Conservation (phyloP, 2,888 invertebrate genomes). For the Cantharis flavilabris region DNA sequence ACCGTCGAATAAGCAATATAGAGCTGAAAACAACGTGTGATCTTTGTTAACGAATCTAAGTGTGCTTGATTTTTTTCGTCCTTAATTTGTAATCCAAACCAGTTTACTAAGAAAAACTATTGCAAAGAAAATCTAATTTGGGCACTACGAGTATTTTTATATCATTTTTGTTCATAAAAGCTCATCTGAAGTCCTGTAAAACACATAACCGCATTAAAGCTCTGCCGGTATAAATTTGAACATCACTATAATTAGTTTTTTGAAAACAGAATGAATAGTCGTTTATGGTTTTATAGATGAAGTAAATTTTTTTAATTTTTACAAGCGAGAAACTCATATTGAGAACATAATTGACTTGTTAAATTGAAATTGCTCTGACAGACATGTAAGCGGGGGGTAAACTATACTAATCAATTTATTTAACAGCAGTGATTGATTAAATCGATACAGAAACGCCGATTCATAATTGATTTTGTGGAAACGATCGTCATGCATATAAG, state of each 20-base stretch:
- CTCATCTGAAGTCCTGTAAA: background rate
- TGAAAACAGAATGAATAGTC: background rate
- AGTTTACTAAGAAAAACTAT: background rate
- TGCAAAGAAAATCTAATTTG: background rate
- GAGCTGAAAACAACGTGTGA: background rate
- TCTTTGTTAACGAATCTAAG: background rate
- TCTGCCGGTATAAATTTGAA: background rate
- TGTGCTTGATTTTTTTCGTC: background rate
- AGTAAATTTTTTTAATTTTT: slow-evolving; percentile 1
- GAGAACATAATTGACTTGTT: slow-evolving; percentile 56
- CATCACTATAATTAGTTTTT: background rate
- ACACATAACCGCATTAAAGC: background rate
- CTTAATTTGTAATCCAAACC: background rate
- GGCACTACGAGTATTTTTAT: background rate
- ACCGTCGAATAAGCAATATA: background rate
- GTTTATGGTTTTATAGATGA: background rate
- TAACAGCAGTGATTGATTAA: slow-evolving; percentile 53
- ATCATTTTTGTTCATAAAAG: background rate
- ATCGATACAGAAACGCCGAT: slow-evolving; percentile 52
- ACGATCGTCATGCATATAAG: slow-evolving; percentile 36
- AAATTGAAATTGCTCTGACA: slow-evolving; percentile 56
- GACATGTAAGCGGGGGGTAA: slow-evolving; percentile 47
- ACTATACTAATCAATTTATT: slow-evolving; percentile 54
- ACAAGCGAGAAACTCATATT: slow-evolving; percentile 33
- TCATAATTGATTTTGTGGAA: slow-evolving; percentile 49